Percentiles rank a stretch among this genome's conserved stretches.
Conservation (phyloP, 30 jellyfish, hydroid and myxozoan genomes). For the Aurelia sp. region DNA sequence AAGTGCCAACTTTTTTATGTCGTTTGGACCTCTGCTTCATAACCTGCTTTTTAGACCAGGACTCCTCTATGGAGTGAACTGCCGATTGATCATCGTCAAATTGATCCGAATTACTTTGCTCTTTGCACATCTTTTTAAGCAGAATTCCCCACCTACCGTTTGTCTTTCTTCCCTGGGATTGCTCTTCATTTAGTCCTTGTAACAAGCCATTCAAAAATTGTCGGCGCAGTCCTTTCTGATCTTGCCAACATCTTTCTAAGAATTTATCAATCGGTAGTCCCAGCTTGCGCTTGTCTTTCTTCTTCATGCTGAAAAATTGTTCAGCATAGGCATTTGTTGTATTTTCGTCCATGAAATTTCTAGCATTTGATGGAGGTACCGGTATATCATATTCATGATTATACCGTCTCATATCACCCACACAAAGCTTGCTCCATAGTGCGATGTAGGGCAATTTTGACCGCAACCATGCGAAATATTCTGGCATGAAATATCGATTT, state of each 20-base stretch:
- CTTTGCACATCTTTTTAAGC: not conserved
- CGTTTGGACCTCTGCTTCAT: not conserved
- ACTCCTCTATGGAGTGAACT: constrained; percentile 13
- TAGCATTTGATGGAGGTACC: too few species aligned
- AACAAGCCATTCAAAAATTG: constrained; percentile 21
- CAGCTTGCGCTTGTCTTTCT: constrained; percentile 10
- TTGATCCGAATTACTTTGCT: not conserved
- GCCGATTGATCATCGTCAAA: not conserved
- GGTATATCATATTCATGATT: too few species aligned
- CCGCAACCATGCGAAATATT: too few species aligned
- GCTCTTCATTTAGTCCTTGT: constrained; percentile 12
- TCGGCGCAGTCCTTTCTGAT: constrained; percentile 31
- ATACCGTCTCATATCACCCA: too few species aligned
- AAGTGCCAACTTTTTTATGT: constrained; percentile 9
- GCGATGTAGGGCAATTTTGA: too few species aligned
- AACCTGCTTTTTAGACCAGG: constrained; percentile 2
- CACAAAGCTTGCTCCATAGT: too few species aligned
- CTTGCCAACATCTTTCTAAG: constrained; percentile 40
- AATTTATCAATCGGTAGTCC: constrained; percentile 15
- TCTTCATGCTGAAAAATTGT: constrained; percentile 46
- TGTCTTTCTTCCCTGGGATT: not conserved
- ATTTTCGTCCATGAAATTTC: not conserved
- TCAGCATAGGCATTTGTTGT: constrained; percentile 30
- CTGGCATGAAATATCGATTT: constrained; percentile 41
- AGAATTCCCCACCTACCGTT: constrained; percentile 5